These are phyloP conservation scores for Benthosema pterotum DNA, from an alignment of 2,797 vertebrate species.

Conservation along the genomic window DNA sequence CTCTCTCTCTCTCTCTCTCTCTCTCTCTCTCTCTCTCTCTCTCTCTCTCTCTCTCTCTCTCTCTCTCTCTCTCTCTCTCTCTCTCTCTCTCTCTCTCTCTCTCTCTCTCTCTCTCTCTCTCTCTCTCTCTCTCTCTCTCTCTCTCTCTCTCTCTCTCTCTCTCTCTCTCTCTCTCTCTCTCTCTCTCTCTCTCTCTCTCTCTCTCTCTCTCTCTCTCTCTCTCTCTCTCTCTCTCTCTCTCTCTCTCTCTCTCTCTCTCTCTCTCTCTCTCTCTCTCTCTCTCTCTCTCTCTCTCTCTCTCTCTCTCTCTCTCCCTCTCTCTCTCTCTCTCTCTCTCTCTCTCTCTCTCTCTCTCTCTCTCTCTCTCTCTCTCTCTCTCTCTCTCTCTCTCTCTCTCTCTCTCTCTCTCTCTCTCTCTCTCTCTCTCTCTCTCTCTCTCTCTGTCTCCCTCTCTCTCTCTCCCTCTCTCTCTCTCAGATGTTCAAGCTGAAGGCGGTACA, in stretches of 20 bases:
- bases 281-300: conserved; percentile 32
- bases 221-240: conserved; percentile 32
- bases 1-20: conserved; percentile 37
- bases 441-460: conserved; percentile 9
- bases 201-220: conserved; percentile 29
- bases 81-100: conserved; percentile 33
- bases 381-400: conserved; percentile 29
- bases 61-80: conserved; percentile 24
- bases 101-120: conserved; percentile 37
- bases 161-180: conserved; percentile 32
- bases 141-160: conserved; percentile 29
- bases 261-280: conserved; percentile 29
- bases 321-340: conserved; percentile 29
- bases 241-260: conserved; percentile 38
- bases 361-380: conserved; percentile 38
- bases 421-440: conserved; percentile 38
- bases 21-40: conserved; percentile 34
- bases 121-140: conserved; percentile 38
- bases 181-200: conserved; percentile 38
- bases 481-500: conserved; percentile 98
- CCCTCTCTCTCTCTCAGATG: conserved; percentile 76
- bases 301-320: conserved; percentile 38
- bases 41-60: conserved; percentile 24
- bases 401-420: conserved; percentile 32
- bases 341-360: conserved; percentile 32